Evolutionary conservation across 2,797 vertebrate genomes (phyloP).

Genomic region (Silurus lanzhouensis): DNA sequence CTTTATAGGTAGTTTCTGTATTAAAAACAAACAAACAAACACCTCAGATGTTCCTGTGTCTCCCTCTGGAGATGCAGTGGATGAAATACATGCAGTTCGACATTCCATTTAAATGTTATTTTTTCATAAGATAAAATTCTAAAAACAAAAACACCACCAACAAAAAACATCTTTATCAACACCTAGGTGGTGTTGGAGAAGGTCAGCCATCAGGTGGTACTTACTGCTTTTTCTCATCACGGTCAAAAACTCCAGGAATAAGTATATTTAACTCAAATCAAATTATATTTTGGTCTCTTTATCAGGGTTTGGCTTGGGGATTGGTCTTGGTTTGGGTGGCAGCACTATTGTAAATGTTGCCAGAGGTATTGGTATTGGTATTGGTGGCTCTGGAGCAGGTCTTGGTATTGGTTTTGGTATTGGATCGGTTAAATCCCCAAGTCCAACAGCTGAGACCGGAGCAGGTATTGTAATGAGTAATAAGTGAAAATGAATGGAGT

Average conservation of each 20-base stretch:
- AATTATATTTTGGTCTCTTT: conserved; percentile 27
- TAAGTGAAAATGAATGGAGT: background rate
- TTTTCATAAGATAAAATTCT: background rate
- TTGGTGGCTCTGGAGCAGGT: conserved; percentile 16
- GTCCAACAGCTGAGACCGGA: background rate
- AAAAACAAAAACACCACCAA: no score
- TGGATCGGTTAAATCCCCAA: background rate
- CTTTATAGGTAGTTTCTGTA: background rate
- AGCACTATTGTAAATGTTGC: conserved; percentile 29
- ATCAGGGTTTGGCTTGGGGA: conserved; percentile 42
- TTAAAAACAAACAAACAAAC: background rate
- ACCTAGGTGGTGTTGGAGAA: background rate
- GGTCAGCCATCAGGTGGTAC: conserved; percentile 1
- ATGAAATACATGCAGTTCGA: background rate
- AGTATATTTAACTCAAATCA: conserved; percentile 4
- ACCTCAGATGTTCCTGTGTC: background rate
- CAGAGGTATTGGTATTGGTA: conserved; percentile 28
- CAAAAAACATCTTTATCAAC: background rate
- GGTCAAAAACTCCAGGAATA: background rate
- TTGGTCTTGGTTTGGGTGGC: conserved; percentile 38
- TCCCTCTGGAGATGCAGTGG: conserved; percentile 58
- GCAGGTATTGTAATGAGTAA: background rate
- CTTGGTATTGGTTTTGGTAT: background rate
- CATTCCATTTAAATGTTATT: background rate
- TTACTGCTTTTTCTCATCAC: background rate